phyloP scores from a whole-genome alignment of 1,140 invertebrate species.

The Platyscapa corneri region DNA sequence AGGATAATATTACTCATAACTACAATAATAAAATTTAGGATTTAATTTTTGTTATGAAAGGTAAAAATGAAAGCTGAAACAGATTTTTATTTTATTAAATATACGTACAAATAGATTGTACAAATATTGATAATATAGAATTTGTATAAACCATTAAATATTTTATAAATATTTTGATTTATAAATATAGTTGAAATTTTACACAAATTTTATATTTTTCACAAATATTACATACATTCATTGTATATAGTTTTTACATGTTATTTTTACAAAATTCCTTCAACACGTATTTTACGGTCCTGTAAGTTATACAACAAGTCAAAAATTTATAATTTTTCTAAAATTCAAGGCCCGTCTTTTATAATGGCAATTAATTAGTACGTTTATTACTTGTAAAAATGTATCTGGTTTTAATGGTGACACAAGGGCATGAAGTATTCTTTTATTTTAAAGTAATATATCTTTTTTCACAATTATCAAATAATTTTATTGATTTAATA shows the following conservation, averaged over 20 bases:
- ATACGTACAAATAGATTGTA: conserved; percentile 50
- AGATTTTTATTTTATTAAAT: conserved; percentile 8
- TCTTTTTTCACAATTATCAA: background rate
- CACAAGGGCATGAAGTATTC: background rate
- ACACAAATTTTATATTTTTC: conserved; percentile 26
- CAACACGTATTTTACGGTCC: conserved; percentile 23
- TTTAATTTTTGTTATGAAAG: background rate
- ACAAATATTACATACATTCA: conserved; percentile 8
- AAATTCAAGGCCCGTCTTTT: conserved; percentile 38
- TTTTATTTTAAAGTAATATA: background rate
- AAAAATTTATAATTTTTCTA: conserved; percentile 27
- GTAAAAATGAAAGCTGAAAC: conserved; percentile 6
- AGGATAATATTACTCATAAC: background rate
- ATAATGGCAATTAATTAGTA: conserved; percentile 15
- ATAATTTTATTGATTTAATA: conserved; percentile 8
- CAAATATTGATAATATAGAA: conserved; percentile 26
- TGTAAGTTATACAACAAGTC: conserved; percentile 8
- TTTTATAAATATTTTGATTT: conserved; percentile 11
- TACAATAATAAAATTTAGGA: conserved; percentile 2
- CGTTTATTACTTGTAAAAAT: background rate
- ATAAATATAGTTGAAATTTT: conserved; percentile 7
- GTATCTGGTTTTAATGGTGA: background rate
- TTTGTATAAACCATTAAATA: background rate
- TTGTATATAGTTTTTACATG: conserved; percentile 34
- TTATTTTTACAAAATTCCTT: conserved; percentile 42